Evolutionary conservation across 2,797 vertebrate genomes (phyloP).

Genomic region (Tinamus major): DNA sequence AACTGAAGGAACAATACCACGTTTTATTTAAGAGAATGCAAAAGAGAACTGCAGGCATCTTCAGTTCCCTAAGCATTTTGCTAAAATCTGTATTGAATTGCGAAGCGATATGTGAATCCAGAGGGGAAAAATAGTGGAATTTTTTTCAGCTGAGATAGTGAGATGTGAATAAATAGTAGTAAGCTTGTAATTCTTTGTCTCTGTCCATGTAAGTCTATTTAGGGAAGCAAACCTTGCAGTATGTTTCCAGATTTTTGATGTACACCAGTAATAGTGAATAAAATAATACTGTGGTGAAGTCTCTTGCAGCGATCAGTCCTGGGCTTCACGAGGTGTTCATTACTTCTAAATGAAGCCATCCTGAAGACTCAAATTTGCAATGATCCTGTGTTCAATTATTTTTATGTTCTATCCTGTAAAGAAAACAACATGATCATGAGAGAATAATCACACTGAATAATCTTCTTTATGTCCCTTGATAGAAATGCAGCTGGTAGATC

Average conservation of each 20-base stretch:
- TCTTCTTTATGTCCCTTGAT: slow-evolving; percentile 35
- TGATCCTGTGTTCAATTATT: neutral
- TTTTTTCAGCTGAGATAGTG: neutral
- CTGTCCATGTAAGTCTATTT: neutral
- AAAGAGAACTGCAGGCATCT: neutral
- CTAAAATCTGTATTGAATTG: neutral
- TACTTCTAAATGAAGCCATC: slow-evolving; percentile 6
- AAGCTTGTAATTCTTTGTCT: neutral
- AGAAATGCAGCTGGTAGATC: neutral
- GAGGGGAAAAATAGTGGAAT: neutral
- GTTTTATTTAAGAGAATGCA: neutral
- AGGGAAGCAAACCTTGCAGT: neutral
- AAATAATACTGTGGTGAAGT: neutral
- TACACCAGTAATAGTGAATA: neutral
- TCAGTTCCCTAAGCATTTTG: neutral
- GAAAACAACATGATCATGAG: neutral
- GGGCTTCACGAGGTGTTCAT: neutral
- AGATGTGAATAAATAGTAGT: neutral
- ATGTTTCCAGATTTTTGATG: neutral
- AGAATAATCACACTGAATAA: neutral
- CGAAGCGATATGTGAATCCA: neutral
- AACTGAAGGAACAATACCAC: neutral
- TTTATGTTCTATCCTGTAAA: neutral
- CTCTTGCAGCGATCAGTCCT: neutral
- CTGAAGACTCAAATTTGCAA: slow-evolving; percentile 1